These are phyloP conservation scores for Eupelmus urozonus DNA, from an alignment of 2,888 invertebrate genomes.

Conservation along the genomic window DNA sequence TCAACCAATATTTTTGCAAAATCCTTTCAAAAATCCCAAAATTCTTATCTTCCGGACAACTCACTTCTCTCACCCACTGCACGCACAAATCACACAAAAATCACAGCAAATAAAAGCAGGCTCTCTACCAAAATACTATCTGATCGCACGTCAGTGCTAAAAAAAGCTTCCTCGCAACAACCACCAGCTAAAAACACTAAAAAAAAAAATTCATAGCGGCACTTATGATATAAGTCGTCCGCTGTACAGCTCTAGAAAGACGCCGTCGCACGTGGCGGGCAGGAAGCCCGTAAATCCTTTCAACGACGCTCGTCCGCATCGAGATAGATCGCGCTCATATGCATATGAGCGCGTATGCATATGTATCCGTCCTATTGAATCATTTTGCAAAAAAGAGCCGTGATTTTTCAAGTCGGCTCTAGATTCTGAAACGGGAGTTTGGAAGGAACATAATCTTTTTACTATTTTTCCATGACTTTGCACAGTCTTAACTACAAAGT, in stretches of 20 bases:
- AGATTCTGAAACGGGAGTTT: too few relatives aligned
- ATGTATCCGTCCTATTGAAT: neutral
- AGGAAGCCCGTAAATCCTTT: constrained; percentile 47
- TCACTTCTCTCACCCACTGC: too few relatives aligned
- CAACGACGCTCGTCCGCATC: constrained; percentile 34
- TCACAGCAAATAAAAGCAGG: too few relatives aligned
- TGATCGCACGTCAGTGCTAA: constrained; percentile 3
- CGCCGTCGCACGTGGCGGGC: neutral
- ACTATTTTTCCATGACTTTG: too few relatives aligned
- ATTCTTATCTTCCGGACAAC: too few relatives aligned
- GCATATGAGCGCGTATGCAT: neutral
- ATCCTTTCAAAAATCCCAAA: too few relatives aligned
- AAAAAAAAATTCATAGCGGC: neutral
- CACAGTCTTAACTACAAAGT: too few relatives aligned
- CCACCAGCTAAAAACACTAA: neutral
- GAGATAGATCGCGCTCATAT: constrained; percentile 14
- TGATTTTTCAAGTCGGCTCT: neutral
- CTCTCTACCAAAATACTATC: neutral
- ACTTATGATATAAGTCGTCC: neutral
- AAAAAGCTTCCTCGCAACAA: neutral
- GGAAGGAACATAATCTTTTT: too few relatives aligned
- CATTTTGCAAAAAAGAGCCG: neutral
- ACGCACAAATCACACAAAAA: too few relatives aligned
- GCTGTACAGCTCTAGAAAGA: constrained; percentile 4
- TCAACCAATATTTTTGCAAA: too few relatives aligned